Percentiles rank a stretch among this genome's conserved stretches.
These are phyloP conservation scores for Chrysogorgia sp. DNA, from an alignment of 92 coral and sea anemone genomes.

Conservation along the genomic window DNA sequence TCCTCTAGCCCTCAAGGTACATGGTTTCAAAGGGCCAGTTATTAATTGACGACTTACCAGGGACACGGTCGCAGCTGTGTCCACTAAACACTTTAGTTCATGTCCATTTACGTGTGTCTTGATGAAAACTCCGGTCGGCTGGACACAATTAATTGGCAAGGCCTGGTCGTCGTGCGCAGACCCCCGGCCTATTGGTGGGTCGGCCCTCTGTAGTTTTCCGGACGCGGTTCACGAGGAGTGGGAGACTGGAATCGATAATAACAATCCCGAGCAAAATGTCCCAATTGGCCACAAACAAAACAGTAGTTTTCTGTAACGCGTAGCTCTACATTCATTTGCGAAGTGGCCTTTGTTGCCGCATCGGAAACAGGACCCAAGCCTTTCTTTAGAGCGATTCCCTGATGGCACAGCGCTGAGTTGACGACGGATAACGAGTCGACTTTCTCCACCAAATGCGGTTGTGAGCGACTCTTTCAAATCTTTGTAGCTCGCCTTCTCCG, in stretches of 20 bases:
- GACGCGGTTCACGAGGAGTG: too few relatives aligned
- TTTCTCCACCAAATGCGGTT: not conserved
- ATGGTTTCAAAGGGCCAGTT: not conserved
- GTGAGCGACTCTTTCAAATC: too few relatives aligned
- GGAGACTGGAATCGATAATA: too few relatives aligned
- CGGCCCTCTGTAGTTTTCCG: too few relatives aligned
- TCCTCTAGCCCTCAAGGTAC: conserved; percentile 10
- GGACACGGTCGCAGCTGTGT: not conserved
- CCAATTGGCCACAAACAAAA: too few relatives aligned
- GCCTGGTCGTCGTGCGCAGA: too few relatives aligned
- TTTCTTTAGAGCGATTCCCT: not conserved
- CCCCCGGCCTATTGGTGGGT: too few relatives aligned
- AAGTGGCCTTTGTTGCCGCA: conserved; percentile 18
- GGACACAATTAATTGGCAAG: too few relatives aligned
- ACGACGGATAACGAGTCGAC: conserved; percentile 2
- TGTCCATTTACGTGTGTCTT: too few relatives aligned
- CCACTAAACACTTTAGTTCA: not conserved
- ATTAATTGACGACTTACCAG: not conserved
- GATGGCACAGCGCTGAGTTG: not conserved
- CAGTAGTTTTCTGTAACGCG: conserved; percentile 7
- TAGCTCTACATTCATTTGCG: not conserved
- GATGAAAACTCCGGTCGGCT: too few relatives aligned
- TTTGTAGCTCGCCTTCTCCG: too few relatives aligned
- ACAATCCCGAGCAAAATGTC: too few relatives aligned
- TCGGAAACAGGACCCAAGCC: not conserved